phyloP scores from a whole-genome alignment of 2,797 vertebrate genomes.

The Eutrigla gurnardus region DNA sequence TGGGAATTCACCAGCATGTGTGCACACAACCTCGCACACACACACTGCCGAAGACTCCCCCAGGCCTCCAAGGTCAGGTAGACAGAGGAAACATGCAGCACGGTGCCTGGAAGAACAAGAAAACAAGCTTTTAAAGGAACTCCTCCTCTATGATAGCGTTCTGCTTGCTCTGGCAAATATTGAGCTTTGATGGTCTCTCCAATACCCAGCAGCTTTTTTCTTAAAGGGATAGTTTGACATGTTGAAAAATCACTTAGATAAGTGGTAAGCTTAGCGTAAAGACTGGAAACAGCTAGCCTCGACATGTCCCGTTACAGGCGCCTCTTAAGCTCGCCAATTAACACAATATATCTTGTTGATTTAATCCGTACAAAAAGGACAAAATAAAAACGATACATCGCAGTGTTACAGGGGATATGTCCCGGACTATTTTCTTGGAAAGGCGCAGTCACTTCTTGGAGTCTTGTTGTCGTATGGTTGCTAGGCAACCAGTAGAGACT shows the following conservation, averaged over 20 bases:
- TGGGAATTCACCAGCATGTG: slow-evolving; percentile 53
- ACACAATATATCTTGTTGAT: background rate
- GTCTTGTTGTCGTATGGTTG: too few relatives aligned
- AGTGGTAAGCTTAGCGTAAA: background rate
- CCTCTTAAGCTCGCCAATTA: background rate
- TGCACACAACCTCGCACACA: slow-evolving; percentile 15
- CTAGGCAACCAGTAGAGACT: background rate
- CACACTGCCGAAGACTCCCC: slow-evolving; percentile 43
- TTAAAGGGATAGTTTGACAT: slow-evolving; percentile 6
- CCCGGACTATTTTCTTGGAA: background rate
- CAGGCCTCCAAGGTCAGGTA: slow-evolving; percentile 70
- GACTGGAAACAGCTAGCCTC: background rate
- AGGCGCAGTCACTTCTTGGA: background rate
- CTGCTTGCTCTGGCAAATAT: slow-evolving; percentile 2
- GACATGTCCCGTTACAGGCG: background rate
- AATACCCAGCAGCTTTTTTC: background rate
- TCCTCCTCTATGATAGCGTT: slow-evolving; percentile 1
- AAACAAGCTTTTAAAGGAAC: slow-evolving; percentile 18
- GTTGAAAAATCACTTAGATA: background rate
- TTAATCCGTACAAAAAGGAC: background rate
- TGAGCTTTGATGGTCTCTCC: background rate
- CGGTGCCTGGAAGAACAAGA: slow-evolving; percentile 42
- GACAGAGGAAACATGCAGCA: slow-evolving; percentile 59
- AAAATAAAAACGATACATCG: background rate
- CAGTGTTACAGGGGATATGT: background rate